Evolutionary conservation across 2,797 vertebrate species (phyloP).

Genomic region (Pangasius sanitwongsei): DNA sequence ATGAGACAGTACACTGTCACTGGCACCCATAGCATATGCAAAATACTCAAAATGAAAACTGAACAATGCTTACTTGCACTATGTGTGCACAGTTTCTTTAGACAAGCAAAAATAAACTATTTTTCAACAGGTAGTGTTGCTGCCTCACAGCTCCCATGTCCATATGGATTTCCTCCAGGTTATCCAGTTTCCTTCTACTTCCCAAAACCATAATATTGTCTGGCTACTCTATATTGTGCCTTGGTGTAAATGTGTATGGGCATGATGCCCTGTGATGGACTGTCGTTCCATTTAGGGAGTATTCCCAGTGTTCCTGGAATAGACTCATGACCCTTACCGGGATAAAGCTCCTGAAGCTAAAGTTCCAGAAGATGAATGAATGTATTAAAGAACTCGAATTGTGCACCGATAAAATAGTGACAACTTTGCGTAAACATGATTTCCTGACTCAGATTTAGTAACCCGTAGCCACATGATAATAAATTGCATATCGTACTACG

Average conservation of each 20-base stretch:
- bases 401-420: background rate
- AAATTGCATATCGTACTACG: background rate
- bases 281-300: background rate
- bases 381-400: background rate
- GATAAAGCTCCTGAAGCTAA: background rate
- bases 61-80: background rate
- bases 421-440: background rate
- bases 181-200: background rate
- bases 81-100: background rate
- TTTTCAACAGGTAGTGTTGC: background rate
- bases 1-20: background rate
- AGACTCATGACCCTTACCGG: background rate
- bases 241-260: background rate
- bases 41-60: background rate
- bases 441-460: background rate
- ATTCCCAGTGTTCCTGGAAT: background rate
- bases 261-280: background rate
- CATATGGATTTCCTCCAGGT: background rate
- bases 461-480: background rate
- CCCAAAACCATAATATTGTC: conserved; percentile 2
- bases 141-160: background rate
- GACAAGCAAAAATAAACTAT: background rate
- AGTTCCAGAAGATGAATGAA: background rate
- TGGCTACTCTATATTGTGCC: background rate
- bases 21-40: background rate